Evolutionary conservation across 2,888 invertebrate species (phyloP).

Genomic region (Automeris io): DNA sequence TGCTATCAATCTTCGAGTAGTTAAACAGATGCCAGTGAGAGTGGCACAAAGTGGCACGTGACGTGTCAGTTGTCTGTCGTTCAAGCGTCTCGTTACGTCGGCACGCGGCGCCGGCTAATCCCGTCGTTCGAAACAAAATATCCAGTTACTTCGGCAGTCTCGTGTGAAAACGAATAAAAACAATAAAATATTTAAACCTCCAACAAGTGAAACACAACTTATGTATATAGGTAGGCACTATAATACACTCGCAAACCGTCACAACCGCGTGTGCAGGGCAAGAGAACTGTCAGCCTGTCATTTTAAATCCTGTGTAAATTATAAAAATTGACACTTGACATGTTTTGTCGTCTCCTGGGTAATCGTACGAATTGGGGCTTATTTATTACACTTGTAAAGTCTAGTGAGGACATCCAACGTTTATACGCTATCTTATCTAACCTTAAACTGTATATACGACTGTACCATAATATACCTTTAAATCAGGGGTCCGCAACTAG

Average conservation of each 20-base stretch:
- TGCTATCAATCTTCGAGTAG: conserved; percentile 9
- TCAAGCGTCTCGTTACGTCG: conserved; percentile 64
- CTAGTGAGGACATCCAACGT: conserved; percentile 21
- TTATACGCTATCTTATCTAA: no score
- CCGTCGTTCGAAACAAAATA: conserved; percentile 48
- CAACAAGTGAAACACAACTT: conserved; percentile 24
- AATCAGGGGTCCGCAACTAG: no score
- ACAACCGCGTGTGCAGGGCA: conserved; percentile 23
- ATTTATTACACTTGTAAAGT: conserved; percentile 41
- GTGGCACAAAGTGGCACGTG: conserved; percentile 35
- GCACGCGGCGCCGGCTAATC: conserved; percentile 51
- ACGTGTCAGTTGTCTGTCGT: conserved; percentile 55
- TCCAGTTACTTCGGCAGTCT: conserved; percentile 36
- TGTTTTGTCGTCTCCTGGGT: conserved; percentile 69
- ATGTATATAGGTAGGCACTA: no score
- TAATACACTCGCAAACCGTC: conserved; percentile 17
- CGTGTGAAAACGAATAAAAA: conserved; percentile 29
- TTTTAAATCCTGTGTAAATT: conserved; percentile 67
- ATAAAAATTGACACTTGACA: conserved; percentile 70
- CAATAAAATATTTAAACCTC: conserved; percentile 25
- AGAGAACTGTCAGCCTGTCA: conserved; percentile 54
- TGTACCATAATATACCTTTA: no score
- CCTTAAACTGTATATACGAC: no score
- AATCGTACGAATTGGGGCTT: conserved; percentile 61
- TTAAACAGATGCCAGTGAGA: conserved; percentile 9